These are phyloP conservation scores for Taphrorychus bicolor DNA, from an alignment of 2,888 invertebrate species.

Conservation along the genomic window DNA sequence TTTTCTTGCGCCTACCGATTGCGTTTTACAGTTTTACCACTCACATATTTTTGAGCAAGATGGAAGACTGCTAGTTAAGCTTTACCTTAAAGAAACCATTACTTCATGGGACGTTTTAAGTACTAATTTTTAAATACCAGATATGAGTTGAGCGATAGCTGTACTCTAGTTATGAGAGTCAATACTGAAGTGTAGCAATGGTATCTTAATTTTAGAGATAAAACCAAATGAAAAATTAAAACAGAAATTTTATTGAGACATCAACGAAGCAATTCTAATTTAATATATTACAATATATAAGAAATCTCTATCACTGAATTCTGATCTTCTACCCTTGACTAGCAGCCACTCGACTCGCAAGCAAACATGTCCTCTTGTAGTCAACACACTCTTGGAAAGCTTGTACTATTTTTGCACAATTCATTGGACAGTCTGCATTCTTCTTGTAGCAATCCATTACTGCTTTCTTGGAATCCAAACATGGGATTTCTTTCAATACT, in stretches of 20 bases:
- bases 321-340: conserved; percentile 23
- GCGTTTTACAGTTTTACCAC: no score
- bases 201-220: no score
- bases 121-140: no score
- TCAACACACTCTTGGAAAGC: conserved; percentile 70
- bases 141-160: no score
- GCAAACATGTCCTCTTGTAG: conserved; percentile 59
- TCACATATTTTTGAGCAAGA: no score
- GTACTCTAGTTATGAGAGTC: no score
- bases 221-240: conserved; percentile 6
- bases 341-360: conserved; percentile 44
- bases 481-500: conserved; percentile 59
- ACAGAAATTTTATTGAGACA: conserved; percentile 25
- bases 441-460: conserved; percentile 67
- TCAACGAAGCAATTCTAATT: conserved; percentile 12
- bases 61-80: no score
- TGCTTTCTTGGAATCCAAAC: conserved; percentile 63
- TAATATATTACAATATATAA: conserved; percentile 34
- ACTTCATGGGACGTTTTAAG: no score
- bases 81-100: no score
- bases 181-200: no score
- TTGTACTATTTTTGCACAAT: conserved; percentile 67
- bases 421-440: conserved; percentile 66
- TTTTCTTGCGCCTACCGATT: no score
- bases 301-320: conserved; percentile 16